phyloP scores from a whole-genome alignment of 2,888 invertebrate species.

The Hemithea aestivaria region DNA sequence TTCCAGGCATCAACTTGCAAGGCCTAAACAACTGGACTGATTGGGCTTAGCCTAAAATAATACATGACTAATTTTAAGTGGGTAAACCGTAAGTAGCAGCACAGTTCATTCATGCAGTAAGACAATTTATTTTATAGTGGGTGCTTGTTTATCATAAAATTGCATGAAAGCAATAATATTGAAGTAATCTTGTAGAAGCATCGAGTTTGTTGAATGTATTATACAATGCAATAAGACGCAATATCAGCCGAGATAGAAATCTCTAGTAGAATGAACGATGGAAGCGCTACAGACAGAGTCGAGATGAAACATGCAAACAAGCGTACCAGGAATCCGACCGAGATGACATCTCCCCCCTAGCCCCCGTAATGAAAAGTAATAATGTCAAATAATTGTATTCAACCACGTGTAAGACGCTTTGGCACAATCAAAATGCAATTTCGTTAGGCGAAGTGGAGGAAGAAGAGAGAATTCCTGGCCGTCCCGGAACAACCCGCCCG shows the following conservation, averaged over 20 bases:
- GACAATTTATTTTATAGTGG: no score
- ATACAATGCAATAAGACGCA: constrained; percentile 23
- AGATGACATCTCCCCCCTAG: constrained; percentile 39
- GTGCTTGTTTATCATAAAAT: no score
- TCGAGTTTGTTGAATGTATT: no score
- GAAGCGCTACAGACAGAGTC: background rate
- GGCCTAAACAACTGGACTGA: no score
- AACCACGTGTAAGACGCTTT: constrained; percentile 54
- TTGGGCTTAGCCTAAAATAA: no score
- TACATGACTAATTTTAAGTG: no score
- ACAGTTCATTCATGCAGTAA: no score
- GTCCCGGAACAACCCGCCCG: constrained; percentile 24
- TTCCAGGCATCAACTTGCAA: no score
- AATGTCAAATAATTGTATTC: constrained; percentile 58
- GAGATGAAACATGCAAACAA: constrained; percentile 20
- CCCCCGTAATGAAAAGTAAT: constrained; percentile 54
- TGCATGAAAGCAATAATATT: no score
- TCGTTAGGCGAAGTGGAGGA: constrained; percentile 37
- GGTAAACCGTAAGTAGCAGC: no score
- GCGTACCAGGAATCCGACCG: constrained; percentile 23
- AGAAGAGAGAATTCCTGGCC: constrained; percentile 22
- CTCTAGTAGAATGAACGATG: background rate
- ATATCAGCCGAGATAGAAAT: no score
- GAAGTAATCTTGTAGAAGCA: no score
- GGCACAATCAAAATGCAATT: constrained; percentile 67